Base-by-base conservation (phyloP, 2,797 vertebrate genomes). In the Protosalanx chinensis region DNA sequence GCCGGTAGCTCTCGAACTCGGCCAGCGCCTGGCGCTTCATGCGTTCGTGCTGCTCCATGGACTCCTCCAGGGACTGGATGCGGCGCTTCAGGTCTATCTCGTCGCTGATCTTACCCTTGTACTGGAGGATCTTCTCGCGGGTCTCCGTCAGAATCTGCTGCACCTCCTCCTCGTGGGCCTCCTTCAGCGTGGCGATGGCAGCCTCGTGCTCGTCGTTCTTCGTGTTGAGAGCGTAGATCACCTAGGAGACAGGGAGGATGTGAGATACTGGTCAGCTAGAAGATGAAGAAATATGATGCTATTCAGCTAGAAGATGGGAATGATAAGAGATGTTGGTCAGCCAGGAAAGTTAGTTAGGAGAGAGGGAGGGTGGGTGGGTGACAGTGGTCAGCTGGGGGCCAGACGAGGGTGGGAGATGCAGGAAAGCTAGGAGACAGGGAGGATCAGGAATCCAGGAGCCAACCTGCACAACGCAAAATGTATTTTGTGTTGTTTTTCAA, bases 121-220 rank as follows among this genome's bases (percentile, higher is more conserved):
- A 98, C 63, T 96, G 93, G 58, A 94, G 80, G 73, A 99, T 96
- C 86, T 98, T 98, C 88, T 98, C 96, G 72, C 96, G 93, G 64
- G 97, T 99, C 88, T 99, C 97, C 1, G 95, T 95, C 70, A 98
- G 93, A 81, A 98, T 98, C 90, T 99, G 96, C 71, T 99, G 97
- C 83, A 99, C 95, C 91, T 99, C 97, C 87, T 99, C 97, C 84
- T 98, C 96, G 0, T 99, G 97, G 13, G 95, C 96, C 88, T 99
- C 97, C 88, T 96, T 98, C 87, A 99, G 94, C 16, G 96, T 96
- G 86, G 96, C 93, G 77, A 99, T 94, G 81, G 96, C 95, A 62
- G 95, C 96, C 90, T 99, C 97, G 2, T 99, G 97, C 58, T 99
- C 97, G 61, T 99, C 97, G 69, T 98, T 99, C 89, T 97, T 98